A percentile compares a stretch with the other conserved stretches of the same genome.
phyloP scores from a whole-genome alignment of 2,113 vertebrate genomes.

The Lepisosteus osseus region DNA sequence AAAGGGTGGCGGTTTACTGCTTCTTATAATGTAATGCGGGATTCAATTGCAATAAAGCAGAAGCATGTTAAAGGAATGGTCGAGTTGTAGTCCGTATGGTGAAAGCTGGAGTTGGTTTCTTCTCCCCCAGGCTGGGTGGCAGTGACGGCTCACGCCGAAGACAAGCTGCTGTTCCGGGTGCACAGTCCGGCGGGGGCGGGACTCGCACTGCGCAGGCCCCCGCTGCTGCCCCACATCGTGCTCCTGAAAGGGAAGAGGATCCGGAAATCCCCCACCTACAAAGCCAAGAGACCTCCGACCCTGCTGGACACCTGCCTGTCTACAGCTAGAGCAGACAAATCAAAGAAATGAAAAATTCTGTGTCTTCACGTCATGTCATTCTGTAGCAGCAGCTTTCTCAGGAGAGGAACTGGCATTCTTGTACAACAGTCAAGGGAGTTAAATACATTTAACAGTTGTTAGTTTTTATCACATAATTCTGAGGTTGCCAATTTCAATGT shows the following conservation, averaged over 20 bases:
- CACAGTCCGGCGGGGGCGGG: conserved; percentile 62
- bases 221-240: conserved; percentile 76
- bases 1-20: no score
- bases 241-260: conserved; percentile 74
- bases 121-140: conserved; percentile 82
- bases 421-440: background rate
- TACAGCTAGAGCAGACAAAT: background rate
- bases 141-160: conserved; percentile 63
- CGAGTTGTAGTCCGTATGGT: no score
- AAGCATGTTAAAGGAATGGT: no score
- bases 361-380: background rate
- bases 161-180: conserved; percentile 67
- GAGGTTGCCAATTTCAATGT: no score
- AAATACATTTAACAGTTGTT: background rate
- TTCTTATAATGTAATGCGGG: no score
- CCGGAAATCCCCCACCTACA: conserved; percentile 66
- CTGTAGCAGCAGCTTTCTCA: background rate
- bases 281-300: conserved; percentile 55
- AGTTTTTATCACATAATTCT: background rate
- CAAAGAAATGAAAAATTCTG: conserved; percentile 15
- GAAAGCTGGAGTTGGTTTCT: no score
- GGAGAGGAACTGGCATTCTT: background rate
- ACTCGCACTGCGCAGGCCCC: conserved; percentile 60
- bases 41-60: no score
- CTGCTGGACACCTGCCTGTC: conserved; percentile 52